phyloP scores from a whole-genome alignment of 2,888 invertebrate genomes.

The Coenonympha arcania region DNA sequence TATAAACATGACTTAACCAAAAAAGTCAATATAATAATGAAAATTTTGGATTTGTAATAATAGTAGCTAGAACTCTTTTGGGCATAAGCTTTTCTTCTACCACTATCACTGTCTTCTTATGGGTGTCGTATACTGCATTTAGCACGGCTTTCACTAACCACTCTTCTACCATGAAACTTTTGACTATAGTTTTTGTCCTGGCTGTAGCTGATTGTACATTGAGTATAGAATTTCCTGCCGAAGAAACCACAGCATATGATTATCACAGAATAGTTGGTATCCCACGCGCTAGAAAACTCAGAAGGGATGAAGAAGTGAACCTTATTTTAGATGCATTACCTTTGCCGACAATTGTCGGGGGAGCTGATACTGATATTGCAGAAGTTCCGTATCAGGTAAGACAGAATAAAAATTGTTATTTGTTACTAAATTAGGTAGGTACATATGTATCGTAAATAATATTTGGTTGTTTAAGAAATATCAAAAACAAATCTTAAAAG shows the following conservation, averaged over 20 bases:
- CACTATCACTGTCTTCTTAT: too few species aligned
- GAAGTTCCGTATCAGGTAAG: conserved; percentile 48
- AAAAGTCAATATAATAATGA: too few species aligned
- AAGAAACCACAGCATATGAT: conserved; percentile 32
- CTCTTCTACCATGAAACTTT: conserved; percentile 23
- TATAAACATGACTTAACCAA: too few species aligned
- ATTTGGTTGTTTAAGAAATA: too few species aligned
- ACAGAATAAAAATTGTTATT: not conserved
- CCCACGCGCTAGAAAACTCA: conserved; percentile 38
- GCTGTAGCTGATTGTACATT: conserved; percentile 29
- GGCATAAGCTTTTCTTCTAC: too few species aligned
- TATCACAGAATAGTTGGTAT: conserved; percentile 48
- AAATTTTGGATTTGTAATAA: not conserved
- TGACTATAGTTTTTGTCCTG: conserved; percentile 26
- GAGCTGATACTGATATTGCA: conserved; percentile 36
- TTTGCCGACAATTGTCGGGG: conserved; percentile 42
- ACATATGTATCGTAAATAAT: too few species aligned
- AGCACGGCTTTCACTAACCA: not conserved
- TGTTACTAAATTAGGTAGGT: too few species aligned
- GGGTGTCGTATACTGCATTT: too few species aligned
- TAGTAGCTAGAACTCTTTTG: not conserved
- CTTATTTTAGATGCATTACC: conserved; percentile 2
- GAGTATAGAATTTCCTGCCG: conserved; percentile 22
- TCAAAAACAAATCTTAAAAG: too few species aligned
- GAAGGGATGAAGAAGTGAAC: conserved; percentile 32